phyloP scores from a whole-genome alignment of 2,797 vertebrate genomes.

The Danio choprae region DNA sequence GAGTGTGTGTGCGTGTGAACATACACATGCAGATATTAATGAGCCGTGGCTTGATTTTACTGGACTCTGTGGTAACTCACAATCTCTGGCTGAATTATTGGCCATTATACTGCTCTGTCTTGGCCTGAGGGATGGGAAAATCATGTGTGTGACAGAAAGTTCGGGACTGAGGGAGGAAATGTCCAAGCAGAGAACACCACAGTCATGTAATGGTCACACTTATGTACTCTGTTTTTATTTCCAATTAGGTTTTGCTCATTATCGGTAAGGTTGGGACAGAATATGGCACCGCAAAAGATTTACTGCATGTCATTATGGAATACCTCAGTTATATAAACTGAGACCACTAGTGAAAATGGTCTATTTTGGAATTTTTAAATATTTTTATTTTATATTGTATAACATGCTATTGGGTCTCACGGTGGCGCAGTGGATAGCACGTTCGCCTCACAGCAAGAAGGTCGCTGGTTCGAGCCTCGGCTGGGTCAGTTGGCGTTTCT shows the following conservation, averaged over 20 bases:
- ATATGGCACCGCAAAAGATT: not conserved
- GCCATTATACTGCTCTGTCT: slow-evolving; percentile 4
- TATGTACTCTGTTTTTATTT: slow-evolving; percentile 39
- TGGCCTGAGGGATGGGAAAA: slow-evolving; percentile 40
- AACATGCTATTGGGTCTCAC: too few species aligned
- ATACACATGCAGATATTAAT: not conserved
- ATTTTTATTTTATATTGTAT: too few species aligned
- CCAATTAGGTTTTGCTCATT: slow-evolving; percentile 15
- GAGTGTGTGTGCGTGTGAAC: slow-evolving; percentile 22
- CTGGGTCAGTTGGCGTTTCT: too few species aligned
- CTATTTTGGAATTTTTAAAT: not conserved
- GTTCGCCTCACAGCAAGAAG: too few species aligned
- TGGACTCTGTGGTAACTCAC: slow-evolving; percentile 37
- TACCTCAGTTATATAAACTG: not conserved
- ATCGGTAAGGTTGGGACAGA: not conserved
- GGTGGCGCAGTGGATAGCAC: too few species aligned
- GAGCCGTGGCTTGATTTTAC: slow-evolving; percentile 27
- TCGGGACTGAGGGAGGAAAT: slow-evolving; percentile 17
- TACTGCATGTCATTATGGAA: slow-evolving; percentile 34
- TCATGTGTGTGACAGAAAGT: not conserved
- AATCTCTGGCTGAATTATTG: slow-evolving; percentile 21
- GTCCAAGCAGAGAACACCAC: slow-evolving; percentile 16
- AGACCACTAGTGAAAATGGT: not conserved
- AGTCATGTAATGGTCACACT: slow-evolving; percentile 37
- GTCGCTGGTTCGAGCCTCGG: too few species aligned